These are phyloP conservation scores for Parochlus steinenii DNA, from an alignment of 2,888 invertebrate species.

Conservation along the genomic window DNA sequence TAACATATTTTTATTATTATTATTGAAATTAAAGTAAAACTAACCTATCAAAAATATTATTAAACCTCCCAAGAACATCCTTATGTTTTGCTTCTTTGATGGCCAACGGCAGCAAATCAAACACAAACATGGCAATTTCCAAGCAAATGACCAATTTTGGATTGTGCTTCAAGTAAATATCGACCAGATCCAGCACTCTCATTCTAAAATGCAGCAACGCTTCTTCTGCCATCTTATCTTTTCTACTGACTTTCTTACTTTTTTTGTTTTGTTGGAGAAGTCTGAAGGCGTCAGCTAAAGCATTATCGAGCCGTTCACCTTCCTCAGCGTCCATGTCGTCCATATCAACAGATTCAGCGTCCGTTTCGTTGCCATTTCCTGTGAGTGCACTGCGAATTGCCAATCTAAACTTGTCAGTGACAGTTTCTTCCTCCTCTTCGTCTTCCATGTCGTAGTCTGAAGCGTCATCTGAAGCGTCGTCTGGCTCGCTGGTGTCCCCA, in stretches of 20 bases:
- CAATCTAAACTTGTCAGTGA: constrained; percentile 46
- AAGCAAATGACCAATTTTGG: constrained; percentile 50
- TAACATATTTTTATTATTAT: too few relatives aligned
- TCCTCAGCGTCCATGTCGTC: constrained; percentile 62
- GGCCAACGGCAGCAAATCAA: constrained; percentile 47
- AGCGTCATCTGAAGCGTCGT: not conserved
- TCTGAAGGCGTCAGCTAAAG: constrained; percentile 55
- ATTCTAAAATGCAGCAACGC: constrained; percentile 53
- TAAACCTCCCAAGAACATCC: constrained; percentile 16
- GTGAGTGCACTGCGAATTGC: constrained; percentile 57
- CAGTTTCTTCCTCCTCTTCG: constrained; percentile 38
- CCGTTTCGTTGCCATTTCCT: constrained; percentile 31
- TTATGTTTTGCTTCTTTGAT: constrained; percentile 36
- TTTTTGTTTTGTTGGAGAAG: constrained; percentile 17
- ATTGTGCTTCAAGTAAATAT: constrained; percentile 47
- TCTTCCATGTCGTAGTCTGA: constrained; percentile 23
- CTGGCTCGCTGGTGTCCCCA: not conserved
- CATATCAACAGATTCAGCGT: constrained; percentile 52
- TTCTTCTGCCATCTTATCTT: constrained; percentile 44
- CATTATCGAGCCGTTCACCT: constrained; percentile 52
- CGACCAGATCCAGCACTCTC: constrained; percentile 56
- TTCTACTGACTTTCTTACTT: constrained; percentile 33
- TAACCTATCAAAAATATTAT: constrained; percentile 3
- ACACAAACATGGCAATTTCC: constrained; percentile 50
- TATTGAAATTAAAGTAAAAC: too few relatives aligned